phyloP scores from a whole-genome alignment of 2,888 invertebrate genomes.

The Platerodrilus igneus region DNA sequence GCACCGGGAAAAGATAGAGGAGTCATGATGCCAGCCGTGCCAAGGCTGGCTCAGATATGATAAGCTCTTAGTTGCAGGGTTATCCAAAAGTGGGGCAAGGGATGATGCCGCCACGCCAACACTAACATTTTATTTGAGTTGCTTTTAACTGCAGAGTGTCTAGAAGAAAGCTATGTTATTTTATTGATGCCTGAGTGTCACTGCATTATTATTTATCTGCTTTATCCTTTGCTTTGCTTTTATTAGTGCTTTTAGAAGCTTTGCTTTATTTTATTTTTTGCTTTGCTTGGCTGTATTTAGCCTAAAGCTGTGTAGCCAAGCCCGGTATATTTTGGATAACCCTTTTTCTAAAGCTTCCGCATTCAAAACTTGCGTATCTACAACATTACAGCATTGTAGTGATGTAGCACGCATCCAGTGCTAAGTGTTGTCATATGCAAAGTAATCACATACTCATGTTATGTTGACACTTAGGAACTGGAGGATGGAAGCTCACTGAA shows the following conservation, averaged over 20 bases:
- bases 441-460: slow-evolving; percentile 33
- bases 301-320: slow-evolving; percentile 39
- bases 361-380: too few species aligned
- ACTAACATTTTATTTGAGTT: slow-evolving; percentile 37
- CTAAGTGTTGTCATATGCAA: slow-evolving; percentile 43
- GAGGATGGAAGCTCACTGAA: slow-evolving; percentile 46
- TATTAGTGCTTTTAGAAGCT: slow-evolving; percentile 35
- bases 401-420: slow-evolving; percentile 35
- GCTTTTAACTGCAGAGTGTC: slow-evolving; percentile 36
- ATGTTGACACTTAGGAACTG: slow-evolving; percentile 49
- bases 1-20: slow-evolving; percentile 42
- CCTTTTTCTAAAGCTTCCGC: slow-evolving; percentile 47
- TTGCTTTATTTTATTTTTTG: slow-evolving; percentile 32
- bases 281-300: slow-evolving; percentile 40
- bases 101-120: slow-evolving; percentile 43
- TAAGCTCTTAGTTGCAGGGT: slow-evolving; percentile 55
- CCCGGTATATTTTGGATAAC: slow-evolving; percentile 46
- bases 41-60: slow-evolving; percentile 58
- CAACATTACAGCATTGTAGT: slow-evolving; percentile 16
- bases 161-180: slow-evolving; percentile 42
- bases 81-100: slow-evolving; percentile 50
- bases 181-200: slow-evolving; percentile 37
- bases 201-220: slow-evolving; percentile 32
- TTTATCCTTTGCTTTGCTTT: slow-evolving; percentile 29
- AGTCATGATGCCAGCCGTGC: slow-evolving; percentile 29